Evolutionary conservation across 1,140 invertebrate genomes (phyloP).

Genomic region (Battus philenor): DNA sequence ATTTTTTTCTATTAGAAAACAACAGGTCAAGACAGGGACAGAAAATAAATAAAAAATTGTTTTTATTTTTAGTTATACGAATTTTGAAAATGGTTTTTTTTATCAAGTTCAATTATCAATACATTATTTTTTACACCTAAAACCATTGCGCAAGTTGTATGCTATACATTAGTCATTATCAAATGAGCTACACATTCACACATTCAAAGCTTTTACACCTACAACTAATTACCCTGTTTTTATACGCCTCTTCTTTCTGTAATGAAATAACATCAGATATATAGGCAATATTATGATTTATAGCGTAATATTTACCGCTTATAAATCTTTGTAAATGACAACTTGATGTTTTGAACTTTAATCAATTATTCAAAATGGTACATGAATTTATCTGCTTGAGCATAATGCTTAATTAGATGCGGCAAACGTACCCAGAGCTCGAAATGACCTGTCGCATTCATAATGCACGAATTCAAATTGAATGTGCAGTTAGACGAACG

Average conservation of each 20-base stretch:
- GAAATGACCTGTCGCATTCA: constrained; percentile 18
- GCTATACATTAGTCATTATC: background rate
- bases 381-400: constrained; percentile 12
- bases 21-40: no score
- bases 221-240: no score
- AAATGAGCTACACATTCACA: no score
- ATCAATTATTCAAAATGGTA: constrained; percentile 1
- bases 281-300: background rate
- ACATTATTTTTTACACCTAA: no score
- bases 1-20: no score
- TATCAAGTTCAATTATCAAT: no score
- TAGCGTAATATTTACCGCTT: background rate
- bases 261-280: background rate
- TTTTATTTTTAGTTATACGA: no score
- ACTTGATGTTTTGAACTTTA: background rate
- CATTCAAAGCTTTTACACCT: no score
- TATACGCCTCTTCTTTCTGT: no score
- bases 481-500: constrained; percentile 9
- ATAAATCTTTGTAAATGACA: background rate
- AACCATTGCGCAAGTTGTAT: no score
- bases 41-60: no score
- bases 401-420: constrained; percentile 16
- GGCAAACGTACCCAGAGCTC: constrained; percentile 15
- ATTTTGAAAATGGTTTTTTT: no score
- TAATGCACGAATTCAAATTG: constrained; percentile 18